These are phyloP conservation scores for Erinaceus europaeus DNA, from an alignment of 2,113 vertebrate genomes.

Conservation along the genomic window DNA sequence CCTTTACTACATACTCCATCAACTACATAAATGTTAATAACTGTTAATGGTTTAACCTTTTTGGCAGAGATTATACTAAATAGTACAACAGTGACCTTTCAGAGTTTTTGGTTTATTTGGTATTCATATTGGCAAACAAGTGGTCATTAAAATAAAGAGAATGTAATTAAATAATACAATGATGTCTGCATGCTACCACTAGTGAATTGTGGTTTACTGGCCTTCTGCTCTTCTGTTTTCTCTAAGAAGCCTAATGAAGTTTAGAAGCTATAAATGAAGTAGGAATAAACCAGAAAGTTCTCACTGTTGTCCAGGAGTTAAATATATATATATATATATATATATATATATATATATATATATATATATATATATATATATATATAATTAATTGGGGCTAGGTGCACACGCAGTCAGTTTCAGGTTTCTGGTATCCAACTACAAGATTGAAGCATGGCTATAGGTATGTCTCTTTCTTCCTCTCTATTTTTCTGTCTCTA, in stretches of 20 bases:
- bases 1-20: not conserved
- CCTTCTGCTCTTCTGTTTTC: slow-evolving; percentile 1
- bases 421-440: too few species aligned
- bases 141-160: slow-evolving; percentile 10
- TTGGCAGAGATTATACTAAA: not conserved
- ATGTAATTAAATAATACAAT: not conserved
- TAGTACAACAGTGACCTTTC: not conserved
- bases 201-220: too few species aligned
- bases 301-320: not conserved
- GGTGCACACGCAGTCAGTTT: too few species aligned
- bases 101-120: not conserved
- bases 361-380: too few species aligned
- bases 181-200: not conserved
- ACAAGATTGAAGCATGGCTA: too few species aligned
- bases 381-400: too few species aligned
- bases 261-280: slow-evolving; percentile 9
- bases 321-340: too few species aligned
- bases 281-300: not conserved
- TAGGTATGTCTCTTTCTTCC: too few species aligned
- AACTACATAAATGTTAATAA: not conserved
- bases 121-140: not conserved
- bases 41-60: not conserved
- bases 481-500: too few species aligned
- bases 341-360: too few species aligned
- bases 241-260: slow-evolving; percentile 12